These are phyloP conservation scores for Uria aalge DNA, from an alignment of 2,113 vertebrate genomes.

Conservation along the genomic window DNA sequence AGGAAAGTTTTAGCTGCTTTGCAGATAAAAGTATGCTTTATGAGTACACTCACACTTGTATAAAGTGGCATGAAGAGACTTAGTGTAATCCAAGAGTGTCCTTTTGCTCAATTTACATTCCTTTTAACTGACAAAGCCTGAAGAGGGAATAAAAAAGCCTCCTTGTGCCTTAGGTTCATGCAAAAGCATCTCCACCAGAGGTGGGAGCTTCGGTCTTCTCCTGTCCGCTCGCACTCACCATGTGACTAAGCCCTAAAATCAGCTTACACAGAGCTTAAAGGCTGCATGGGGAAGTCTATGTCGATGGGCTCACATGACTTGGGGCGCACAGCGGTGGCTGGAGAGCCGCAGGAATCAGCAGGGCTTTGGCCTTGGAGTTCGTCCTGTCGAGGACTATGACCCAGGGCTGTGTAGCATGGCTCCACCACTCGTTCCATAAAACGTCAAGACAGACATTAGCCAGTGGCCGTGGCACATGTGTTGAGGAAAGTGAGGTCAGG, in stretches of 20 bases:
- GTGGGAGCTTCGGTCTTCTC: background rate
- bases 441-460: background rate
- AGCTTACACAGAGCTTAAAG: background rate
- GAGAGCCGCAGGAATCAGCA: background rate
- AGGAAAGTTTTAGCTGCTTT: background rate
- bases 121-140: background rate
- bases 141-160: background rate
- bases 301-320: background rate
- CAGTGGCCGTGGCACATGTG: fast-evolving
- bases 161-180: background rate
- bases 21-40: background rate
- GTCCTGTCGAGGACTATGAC: fast-evolving
- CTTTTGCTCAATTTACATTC: background rate
- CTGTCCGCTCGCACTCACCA: fast-evolving
- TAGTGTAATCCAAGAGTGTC: background rate
- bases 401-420: background rate
- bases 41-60: background rate
- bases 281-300: background rate
- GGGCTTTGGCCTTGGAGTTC: background rate
- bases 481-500: background rate
- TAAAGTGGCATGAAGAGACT: background rate
- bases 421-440: background rate
- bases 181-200: background rate
- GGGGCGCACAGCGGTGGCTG: background rate
- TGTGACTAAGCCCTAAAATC: background rate